These are phyloP conservation scores for Leucozona laternaria DNA, from an alignment of 2,888 invertebrate genomes.

Conservation along the genomic window DNA sequence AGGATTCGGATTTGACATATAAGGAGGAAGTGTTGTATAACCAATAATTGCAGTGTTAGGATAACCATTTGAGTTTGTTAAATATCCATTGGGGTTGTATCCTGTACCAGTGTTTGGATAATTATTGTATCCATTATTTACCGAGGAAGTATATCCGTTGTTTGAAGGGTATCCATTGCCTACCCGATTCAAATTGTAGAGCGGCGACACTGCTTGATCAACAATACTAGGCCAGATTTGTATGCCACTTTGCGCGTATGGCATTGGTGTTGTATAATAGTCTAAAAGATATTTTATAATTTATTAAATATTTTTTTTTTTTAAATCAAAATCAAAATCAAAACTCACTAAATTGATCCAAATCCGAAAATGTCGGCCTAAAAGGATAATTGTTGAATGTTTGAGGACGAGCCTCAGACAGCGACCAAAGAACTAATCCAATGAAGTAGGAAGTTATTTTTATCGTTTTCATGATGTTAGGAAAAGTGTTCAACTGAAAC, in stretches of 20 bases:
- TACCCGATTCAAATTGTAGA: constrained; percentile 55
- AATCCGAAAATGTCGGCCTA: constrained; percentile 78
- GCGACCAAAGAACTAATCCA: constrained; percentile 1
- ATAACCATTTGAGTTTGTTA: constrained; percentile 9
- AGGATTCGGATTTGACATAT: neutral
- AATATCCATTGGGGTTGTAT: constrained; percentile 9
- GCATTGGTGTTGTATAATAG: constrained; percentile 68
- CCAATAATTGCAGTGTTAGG: constrained; percentile 16
- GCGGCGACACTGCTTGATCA: constrained; percentile 76
- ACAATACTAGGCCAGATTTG: constrained; percentile 80
- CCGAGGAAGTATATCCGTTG: neutral
- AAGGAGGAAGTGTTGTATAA: constrained; percentile 23
- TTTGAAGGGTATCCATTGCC: constrained; percentile 3
- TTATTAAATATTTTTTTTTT: neutral
- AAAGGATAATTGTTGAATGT: constrained; percentile 77
- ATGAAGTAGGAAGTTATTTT: constrained; percentile 23
- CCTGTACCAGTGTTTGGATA: neutral
- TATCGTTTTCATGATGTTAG: constrained; percentile 40
- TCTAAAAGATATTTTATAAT: constrained; percentile 6
- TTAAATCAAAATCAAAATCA: neutral
- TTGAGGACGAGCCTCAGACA: constrained; percentile 34
- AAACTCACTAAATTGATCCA: constrained; percentile 74
- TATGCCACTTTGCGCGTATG: constrained; percentile 70
- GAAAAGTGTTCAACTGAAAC: constrained; percentile 42
- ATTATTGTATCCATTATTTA: constrained; percentile 14